Evolutionary conservation across 37 sponge, comb jelly and placozoan genomes (phyloP), one percentile per base, ranked within the genome.

Genomic region (Diacarnus erythraeanus): DNA sequence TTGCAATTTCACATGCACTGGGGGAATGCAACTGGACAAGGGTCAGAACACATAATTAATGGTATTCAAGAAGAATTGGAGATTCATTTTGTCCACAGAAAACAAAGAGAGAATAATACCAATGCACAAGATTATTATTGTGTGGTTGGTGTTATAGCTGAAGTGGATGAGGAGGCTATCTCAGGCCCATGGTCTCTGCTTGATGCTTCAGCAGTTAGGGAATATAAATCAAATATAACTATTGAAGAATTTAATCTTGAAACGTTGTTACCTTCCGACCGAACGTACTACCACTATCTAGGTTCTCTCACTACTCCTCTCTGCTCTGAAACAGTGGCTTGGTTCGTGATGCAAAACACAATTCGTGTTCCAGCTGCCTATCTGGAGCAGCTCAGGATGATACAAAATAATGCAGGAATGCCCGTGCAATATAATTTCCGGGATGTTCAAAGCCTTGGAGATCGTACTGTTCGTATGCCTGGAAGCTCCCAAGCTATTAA

Each of bases 281-380:
- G 26, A 21, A 42, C 69, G 57, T 90, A 90, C 59, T 89, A 70
- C 36, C 35, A 80, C 77, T 89, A 84, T 56, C 65, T 74, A 42
- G 90, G 90, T 0, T 89, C 90, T 2, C 86, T 90, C 21, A 90
- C 90, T 18, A 85, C 86, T 29, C 90, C 90, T 0, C 67, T 37
- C 0, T 90, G 83, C 68, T 57, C 26, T 64, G 90, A 90, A 33
- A 38, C 22, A 29, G 90, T 90, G 40, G 85, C 84, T 33, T 90
- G 90, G 90, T 81, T 90, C 71, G 86, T 90, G 37, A 35, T 90
- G 39, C 51, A 77, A 37, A 30, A 76, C 20, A 29, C 78, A 0
- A 81, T 90, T 37, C n/a, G 23, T 0, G 65, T 80, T 12, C 90
- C 90, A 17, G 34, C 0, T 2, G 69, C 1, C 0, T 59, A 73